Base-by-base conservation (phyloP, 2,113 vertebrate genomes). In the Halichoeres trimaculatus region DNA sequence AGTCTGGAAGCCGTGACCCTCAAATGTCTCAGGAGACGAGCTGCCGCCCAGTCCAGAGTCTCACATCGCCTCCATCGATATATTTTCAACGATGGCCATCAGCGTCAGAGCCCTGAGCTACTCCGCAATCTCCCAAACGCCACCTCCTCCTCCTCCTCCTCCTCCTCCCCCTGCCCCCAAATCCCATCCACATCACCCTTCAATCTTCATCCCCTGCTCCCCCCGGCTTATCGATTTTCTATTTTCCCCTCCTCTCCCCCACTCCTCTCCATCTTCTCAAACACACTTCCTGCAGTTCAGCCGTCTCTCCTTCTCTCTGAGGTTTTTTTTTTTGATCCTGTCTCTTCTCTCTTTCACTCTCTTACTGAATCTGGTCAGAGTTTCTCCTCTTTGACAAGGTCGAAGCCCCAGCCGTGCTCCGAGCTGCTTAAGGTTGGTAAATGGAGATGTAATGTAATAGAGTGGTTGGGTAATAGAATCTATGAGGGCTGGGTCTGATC, bases 401-500 rank as follows among this genome's bases (percentile, higher is more conserved):
- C 88, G 68, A 78, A 89, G 85, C 80, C 90, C 83, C 62, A 68
- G 76, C 84, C 78, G 55, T 74, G 83, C 85, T 77, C 68, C 17
- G 72, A 69, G 85, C 88, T 91, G 88, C 89, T 93, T 92, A 94
- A 93, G 90, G 84, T 91, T 78, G 73, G 76, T 90, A 91, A 93
- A 94, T 93, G 90, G 91, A 93, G 91, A 89, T 89, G 84, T 93
- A 94, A 94, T 93, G 91, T 89, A 91, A 94, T 94, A 89, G 85
- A 93, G 90, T 75, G 80, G 87, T 74, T 51, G 81, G 74, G 81
- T 94, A 94, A 94, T 93, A 88, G 80, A 93, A 93, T 94, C 86
- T 88, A 86, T 67, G 70, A 89, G 89, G 89, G 89, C 85, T 80
- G 80, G 89, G 86, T 81, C 90, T 92, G 89, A 93, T 93, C 90